Base-by-base conservation (phyloP, 2,888 invertebrate species). In the Mimachlamys varia region DNA sequence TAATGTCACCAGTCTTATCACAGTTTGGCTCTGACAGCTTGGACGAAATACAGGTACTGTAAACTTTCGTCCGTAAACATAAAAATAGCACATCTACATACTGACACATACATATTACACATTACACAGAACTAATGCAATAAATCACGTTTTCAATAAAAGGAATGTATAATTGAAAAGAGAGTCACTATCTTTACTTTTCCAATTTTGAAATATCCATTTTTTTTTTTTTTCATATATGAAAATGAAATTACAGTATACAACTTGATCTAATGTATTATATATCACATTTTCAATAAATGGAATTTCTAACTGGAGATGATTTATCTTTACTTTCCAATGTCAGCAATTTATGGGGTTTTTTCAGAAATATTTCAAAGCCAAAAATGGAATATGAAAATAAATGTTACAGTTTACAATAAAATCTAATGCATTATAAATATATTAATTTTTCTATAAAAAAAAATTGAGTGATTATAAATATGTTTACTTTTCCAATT, bases 11-110 rank as follows among this genome's bases (percentile, higher is more conserved):
- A 76, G 44, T 44, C 76, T 76, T 76, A 76, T 76, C 76, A 76
- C 76, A 76, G 76, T 76, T 76, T 76, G 58, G 76, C 76, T 76
- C 76, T 76, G 76, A 76, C 76, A 76, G 76, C 76, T 76, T 76
- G 76, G 76, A 76, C 76, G 76, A 33, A 33, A 76, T 76, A 76
- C 33, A 76, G 58, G 58, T 76, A 4, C 27, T 76, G 76, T 76
- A 76, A 33, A 76, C 27, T 76, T 76, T 12, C 4, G 76, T 33
- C 76, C 76, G 12, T 76, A 33, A 76, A 76, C 76, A 76, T 76
- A 76, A 76, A 76, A 15, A 76, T 76, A 76, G 76, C 76, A 76
- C 76, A 76, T 76, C 27, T 76, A 33, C 62, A 62, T 22, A 17
- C 62, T 22, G 17, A 22, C 22, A 76, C 76, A 76, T 33, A 76